Conservation (phyloP, 2,888 invertebrate species). For the Molanna angustata region DNA sequence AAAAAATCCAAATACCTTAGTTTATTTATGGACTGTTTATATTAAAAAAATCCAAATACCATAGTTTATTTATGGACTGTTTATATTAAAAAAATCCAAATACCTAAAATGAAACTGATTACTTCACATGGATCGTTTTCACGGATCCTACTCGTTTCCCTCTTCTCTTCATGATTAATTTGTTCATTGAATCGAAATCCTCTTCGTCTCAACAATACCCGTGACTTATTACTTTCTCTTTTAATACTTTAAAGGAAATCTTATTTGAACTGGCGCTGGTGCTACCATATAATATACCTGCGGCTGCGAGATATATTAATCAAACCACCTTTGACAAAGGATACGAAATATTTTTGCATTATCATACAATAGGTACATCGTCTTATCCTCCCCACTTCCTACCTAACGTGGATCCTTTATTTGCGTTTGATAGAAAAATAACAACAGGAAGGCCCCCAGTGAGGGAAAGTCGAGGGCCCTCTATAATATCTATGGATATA, state of each 20-base stretch:
- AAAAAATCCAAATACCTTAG: too few species aligned
- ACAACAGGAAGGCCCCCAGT: conserved; percentile 26
- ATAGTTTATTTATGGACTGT: too few species aligned
- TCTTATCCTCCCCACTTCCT: conserved; percentile 17
- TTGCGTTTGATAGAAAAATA: conserved; percentile 33
- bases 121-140: not conserved
- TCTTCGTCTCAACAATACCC: not conserved
- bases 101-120: too few species aligned
- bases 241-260: not conserved
- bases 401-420: conserved; percentile 22
- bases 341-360: conserved; percentile 31
- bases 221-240: not conserved
- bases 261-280: not conserved
- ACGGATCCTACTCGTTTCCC: not conserved
- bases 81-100: too few species aligned
- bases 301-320: conserved; percentile 26
- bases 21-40: too few species aligned
- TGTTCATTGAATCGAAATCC: not conserved
- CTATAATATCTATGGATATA: too few species aligned
- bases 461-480: conserved; percentile 12
- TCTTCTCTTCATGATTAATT: not conserved
- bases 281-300: not conserved
- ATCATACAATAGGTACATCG: conserved; percentile 24
- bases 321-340: conserved; percentile 33
- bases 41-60: too few species aligned